Evolutionary conservation across 1,140 invertebrate genomes (phyloP).

Genomic region (Heliconius nattereri): DNA sequence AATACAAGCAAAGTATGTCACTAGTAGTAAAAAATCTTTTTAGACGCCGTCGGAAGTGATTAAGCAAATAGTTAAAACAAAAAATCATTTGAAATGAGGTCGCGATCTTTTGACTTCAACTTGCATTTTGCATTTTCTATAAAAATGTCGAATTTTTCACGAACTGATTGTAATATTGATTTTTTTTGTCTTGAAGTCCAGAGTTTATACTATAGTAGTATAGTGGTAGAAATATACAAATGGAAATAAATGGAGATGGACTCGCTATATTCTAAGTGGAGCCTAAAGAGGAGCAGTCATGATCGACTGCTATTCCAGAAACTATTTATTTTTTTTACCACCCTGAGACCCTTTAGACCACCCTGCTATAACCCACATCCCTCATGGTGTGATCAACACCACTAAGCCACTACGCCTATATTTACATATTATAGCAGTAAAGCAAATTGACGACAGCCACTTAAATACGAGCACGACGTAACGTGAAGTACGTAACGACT

Average conservation of each 20-base stretch:
- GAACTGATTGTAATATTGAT: slow-evolving; percentile 7
- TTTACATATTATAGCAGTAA: background rate
- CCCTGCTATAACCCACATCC: too few relatives aligned
- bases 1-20: slow-evolving; percentile 11
- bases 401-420: background rate
- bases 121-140: slow-evolving; percentile 3
- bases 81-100: slow-evolving; percentile 14
- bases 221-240: too few relatives aligned
- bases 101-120: slow-evolving; percentile 8
- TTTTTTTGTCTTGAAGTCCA: background rate
- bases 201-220: too few relatives aligned
- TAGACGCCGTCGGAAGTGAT: slow-evolving; percentile 11
- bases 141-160: slow-evolving; percentile 4
- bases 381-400: too few relatives aligned
- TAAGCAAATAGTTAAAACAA: slow-evolving; percentile 14
- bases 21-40: background rate
- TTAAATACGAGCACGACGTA: background rate
- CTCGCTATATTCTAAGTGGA: too few relatives aligned
- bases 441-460: background rate
- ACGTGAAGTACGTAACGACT: slow-evolving; percentile 2
- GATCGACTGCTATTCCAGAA: too few relatives aligned
- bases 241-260: too few relatives aligned
- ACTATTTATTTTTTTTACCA: too few relatives aligned
- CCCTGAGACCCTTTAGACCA: too few relatives aligned
- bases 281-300: too few relatives aligned